Evolutionary conservation across 1,140 invertebrate species (phyloP), one percentile per base, ranked within the genome.

Genomic region (Ostrea edulis): DNA sequence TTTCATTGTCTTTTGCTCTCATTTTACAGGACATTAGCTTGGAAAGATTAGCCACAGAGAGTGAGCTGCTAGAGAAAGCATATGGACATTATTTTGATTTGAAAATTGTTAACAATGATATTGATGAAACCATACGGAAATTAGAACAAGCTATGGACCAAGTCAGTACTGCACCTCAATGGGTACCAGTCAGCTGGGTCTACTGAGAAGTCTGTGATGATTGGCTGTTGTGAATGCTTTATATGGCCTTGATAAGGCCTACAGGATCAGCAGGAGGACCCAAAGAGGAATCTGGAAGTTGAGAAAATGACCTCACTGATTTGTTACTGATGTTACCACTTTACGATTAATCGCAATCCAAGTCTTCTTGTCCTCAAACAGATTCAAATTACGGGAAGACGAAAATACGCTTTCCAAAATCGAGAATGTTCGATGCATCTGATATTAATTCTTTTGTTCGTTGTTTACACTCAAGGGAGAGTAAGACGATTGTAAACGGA

Each of bases 61-160:
- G 98, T 51, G 98, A 99, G 91, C 97, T 98, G 94, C 95, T 99
- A 84, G 97, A 98, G 82, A 97, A 98, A 93, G 97, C 98, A 52
- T 99, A 99, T 95, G 98, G 98, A 29, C 99, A 99, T 95, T 98
- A 98, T 95, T 99, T 99, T 96, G 99, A 99, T 95, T 96, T 99
- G 95, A 98, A 98, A 81, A 99, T 99, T 93, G 97, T 99, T 29
- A 99, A 99, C 96, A 99, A 99, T 96, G 99, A 99, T 95, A 99
- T 99, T 90, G 98, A 99, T 94, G 98, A 99, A 95, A 99, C 99
- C 55, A 99, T 99, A 92, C 96, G 97, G 53, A 97, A 97, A 87
- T 95, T 99, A 90, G 98, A 99, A 94, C 96, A 97, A 85, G 97
- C 98, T 29, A 97, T 99, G 88, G 98, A 98, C 90, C 96, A 97